phyloP scores from a whole-genome alignment of 2,888 invertebrate genomes.

The Spilarctia lutea region DNA sequence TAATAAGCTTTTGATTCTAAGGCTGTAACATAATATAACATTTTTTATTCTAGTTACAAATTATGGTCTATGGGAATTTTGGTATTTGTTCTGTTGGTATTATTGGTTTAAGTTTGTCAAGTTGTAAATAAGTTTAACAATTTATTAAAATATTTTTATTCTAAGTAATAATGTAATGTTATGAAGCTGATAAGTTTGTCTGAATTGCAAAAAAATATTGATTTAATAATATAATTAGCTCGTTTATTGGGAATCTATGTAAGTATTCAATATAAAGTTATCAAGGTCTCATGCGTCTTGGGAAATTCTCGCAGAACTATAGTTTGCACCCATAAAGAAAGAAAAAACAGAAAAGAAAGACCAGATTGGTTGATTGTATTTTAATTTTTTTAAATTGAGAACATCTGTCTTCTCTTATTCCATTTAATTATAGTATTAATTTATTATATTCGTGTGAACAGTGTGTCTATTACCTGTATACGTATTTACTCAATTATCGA shows the following conservation, averaged over 20 bases:
- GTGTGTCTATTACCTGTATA: conserved; percentile 28
- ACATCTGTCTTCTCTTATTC: background rate
- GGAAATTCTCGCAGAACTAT: background rate
- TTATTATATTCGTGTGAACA: conserved; percentile 23
- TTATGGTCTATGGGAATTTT: background rate
- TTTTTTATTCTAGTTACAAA: conserved; percentile 4
- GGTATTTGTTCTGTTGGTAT: background rate
- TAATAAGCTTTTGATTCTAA: conserved; percentile 19
- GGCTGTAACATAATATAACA: background rate
- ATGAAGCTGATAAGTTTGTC: background rate
- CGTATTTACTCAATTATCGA: conserved; percentile 42
- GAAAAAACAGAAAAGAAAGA: background rate
- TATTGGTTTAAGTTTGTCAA: background rate
- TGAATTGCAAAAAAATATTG: background rate
- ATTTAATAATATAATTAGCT: background rate
- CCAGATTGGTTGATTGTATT: background rate
- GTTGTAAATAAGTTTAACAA: background rate
- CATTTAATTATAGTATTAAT: background rate
- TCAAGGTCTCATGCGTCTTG: background rate
- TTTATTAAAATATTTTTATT: background rate
- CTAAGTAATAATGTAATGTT: background rate
- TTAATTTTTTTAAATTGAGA: too few species aligned
- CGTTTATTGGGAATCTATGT: background rate
- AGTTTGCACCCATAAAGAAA: background rate
- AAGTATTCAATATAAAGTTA: too few species aligned